Evolutionary conservation across 1,140 invertebrate species (phyloP), one percentile per base, ranked within the genome.

Genomic region (Dendrolimus kikuchii): DNA sequence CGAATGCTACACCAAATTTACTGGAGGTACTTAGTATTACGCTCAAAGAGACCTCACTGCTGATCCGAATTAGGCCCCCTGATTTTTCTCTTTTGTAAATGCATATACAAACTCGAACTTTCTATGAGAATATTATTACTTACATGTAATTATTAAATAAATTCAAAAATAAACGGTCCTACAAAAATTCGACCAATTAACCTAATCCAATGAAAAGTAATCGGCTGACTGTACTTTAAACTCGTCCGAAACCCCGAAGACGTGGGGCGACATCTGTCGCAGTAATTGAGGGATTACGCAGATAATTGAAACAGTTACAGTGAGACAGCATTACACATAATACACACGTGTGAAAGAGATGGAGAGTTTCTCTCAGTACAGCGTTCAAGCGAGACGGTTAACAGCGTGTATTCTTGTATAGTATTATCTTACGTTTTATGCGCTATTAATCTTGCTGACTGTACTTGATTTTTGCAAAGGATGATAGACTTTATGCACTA

Each of bases 341-440:
- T 40, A 10, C 39, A 44, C 10, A 47, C 47, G 75, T 9, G 59
- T 37, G 63, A 80, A 51, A 47, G 75, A 71, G 78, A 85, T 55
- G 55, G 55, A 43, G 38, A 49, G 5, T 60, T 8, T 46, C 59
- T 55, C 65, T 72, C 71, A 57, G 66, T 64, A 55, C 64, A 68
- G 69, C 53, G 74, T 66, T 69, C 68, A 68, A 76, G 67, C 58
- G 57, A 71, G 69, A 85, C 81, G 77, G 80, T 81, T 85, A 83
- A 85, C 81, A 85, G 79, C 80, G 81, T 82, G 77, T 82, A 77
- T 82, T 80, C 78, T 82, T 85, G 81, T 85, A 82, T 83, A 82
- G 77, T 81, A 81, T 81, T 81, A 82, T 80, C 81, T 80, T 81
- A 82, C 79, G 71, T 82, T 82, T 81, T 81, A 82, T 85, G 76